Evolutionary conservation across 2,888 invertebrate species (phyloP).

Genomic region (Eristalis tenax): DNA sequence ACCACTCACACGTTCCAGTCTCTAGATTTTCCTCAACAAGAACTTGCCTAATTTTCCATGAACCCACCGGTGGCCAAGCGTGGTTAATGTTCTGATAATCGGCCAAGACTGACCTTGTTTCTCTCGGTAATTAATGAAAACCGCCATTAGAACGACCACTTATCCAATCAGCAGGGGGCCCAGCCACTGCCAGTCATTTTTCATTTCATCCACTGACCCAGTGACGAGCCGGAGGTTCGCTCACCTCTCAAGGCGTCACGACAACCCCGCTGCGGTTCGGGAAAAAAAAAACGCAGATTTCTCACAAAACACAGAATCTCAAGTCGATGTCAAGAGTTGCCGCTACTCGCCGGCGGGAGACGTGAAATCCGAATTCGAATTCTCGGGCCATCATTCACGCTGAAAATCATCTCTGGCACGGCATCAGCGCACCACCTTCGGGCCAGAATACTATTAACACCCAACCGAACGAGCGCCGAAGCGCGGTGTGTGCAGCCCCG

Average conservation of each 20-base stretch:
- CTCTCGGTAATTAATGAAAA: neutral
- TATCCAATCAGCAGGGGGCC: neutral
- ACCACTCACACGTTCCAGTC: neutral
- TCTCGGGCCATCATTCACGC: conserved; percentile 5
- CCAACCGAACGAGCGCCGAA: conserved; percentile 3
- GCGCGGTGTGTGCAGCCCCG: neutral
- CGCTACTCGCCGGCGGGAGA: conserved; percentile 10
- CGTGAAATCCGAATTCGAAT: neutral
- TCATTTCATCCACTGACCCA: neutral
- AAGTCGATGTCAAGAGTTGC: neutral
- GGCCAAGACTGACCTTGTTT: neutral
- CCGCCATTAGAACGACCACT: neutral
- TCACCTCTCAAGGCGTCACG: neutral
- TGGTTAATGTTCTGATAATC: neutral
- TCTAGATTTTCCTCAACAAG: neutral
- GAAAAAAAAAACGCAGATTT: neutral
- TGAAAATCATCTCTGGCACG: conserved; percentile 11
- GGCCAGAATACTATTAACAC: conserved; percentile 27
- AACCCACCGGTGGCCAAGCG: neutral
- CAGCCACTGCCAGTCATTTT: neutral
- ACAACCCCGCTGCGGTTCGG: neutral
- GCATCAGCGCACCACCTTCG: neutral
- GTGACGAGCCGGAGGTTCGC: neutral
- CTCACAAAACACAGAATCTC: neutral
- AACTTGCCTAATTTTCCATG: neutral